These are phyloP conservation scores for Sphaerophoria rueppellii DNA, from an alignment of 2,888 invertebrate species.

Conservation along the genomic window DNA sequence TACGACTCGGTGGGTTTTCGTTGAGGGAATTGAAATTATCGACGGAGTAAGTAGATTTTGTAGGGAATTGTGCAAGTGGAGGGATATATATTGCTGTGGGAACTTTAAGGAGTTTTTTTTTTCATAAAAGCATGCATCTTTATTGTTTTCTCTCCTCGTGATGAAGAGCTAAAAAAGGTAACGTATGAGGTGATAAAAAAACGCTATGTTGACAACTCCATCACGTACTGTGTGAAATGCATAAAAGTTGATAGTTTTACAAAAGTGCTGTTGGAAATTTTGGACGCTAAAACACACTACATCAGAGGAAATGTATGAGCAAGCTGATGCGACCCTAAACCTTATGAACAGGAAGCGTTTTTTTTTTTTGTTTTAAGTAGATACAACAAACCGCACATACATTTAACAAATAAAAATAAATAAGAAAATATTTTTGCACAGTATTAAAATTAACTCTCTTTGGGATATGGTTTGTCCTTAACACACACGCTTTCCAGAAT, in stretches of 20 bases:
- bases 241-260: too few relatives aligned
- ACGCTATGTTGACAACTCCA: not conserved
- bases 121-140: not conserved
- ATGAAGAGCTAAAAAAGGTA: not conserved
- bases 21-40: constrained; percentile 58
- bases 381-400: not conserved
- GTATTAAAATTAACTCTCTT: too few relatives aligned
- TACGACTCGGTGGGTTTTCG: constrained; percentile 31
- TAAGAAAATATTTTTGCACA: too few relatives aligned
- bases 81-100: not conserved
- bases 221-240: too few relatives aligned
- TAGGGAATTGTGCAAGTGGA: not conserved
- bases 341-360: too few relatives aligned
- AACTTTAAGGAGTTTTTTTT: not conserved
- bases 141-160: not conserved
- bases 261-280: too few relatives aligned
- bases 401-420: not conserved
- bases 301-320: too few relatives aligned
- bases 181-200: not conserved
- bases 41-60: constrained; percentile 13
- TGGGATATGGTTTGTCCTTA: too few relatives aligned
- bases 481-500: not conserved
- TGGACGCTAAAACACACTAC: too few relatives aligned
- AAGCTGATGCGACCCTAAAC: too few relatives aligned
- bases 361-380: too few relatives aligned